These are phyloP conservation scores for Tetraodon nigroviridis DNA, from an alignment of 2,113 vertebrate species.

Conservation along the genomic window DNA sequence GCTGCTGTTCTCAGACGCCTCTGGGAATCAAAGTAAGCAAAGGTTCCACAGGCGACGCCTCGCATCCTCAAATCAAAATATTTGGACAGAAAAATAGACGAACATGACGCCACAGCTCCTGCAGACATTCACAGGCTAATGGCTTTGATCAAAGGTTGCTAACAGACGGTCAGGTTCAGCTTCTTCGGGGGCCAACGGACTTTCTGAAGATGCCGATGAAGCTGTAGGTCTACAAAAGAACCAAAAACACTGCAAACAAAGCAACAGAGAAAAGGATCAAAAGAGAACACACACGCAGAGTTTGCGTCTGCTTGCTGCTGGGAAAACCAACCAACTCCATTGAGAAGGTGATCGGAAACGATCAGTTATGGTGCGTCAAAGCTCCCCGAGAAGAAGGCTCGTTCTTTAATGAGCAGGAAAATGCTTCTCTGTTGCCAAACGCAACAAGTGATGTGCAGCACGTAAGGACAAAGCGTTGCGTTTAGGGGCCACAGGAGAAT, in stretches of 20 bases:
- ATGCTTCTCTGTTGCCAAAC: neutral
- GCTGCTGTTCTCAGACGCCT: neutral
- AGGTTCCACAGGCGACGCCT: neutral
- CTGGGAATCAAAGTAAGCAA: neutral
- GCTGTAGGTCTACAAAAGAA: neutral
- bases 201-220: neutral
- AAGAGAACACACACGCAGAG: neutral
- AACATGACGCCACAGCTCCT: no score
- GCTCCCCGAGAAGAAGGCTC: neutral
- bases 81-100: no score
- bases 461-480: slow-evolving; percentile 20
- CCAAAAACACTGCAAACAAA: slow-evolving; percentile 3
- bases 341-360: neutral
- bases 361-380: slow-evolving; percentile 5
- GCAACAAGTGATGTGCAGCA: slow-evolving; percentile 32
- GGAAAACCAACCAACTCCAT: neutral
- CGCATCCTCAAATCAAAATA: neutral
- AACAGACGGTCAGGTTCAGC: no score
- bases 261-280: neutral
- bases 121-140: no score
- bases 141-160: no score
- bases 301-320: neutral
- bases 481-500: slow-evolving; percentile 25
- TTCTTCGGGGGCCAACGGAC: neutral
- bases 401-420: neutral